Base-by-base conservation (phyloP, 2,113 vertebrate species). In the Isichthys henryi region DNA sequence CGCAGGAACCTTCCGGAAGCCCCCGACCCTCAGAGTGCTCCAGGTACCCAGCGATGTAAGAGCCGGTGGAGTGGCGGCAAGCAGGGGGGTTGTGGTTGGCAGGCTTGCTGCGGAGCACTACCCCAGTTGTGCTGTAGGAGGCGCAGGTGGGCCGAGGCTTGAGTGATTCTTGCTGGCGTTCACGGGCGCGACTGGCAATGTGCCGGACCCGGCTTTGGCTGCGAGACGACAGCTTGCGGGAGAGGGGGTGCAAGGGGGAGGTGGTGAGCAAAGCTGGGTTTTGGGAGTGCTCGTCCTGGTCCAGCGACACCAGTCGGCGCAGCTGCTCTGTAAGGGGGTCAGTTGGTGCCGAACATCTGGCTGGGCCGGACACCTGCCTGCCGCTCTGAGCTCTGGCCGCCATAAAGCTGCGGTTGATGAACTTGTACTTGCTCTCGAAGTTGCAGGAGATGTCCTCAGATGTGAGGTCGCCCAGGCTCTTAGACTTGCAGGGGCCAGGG, bases 361-460 rank as follows among this genome's bases (percentile, higher is more conserved):
- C 90, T 90, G 91, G 90, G 89, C 83, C 19, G 91, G 86, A 91
- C 0, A 93, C 91, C 7, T 80, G 92, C 86, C 93, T 96, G 90
- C 95, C 94, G 89, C 96, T 96, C 89, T 93, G 94, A 93, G 96
- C 93, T 43, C 95, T 93, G 0, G 97, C 95, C 1, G 96, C 96
- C 90, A 98, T 92, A 86, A 99, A 99, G 91, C 98, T 98, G 90
- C 96, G 96, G 88, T 97, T 99, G 48, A 99, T 99, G 80, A 97
- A 97, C 50, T 98, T 96, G 88, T 99, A 99, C 92, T 99, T 99
- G 91, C 98, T 98, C 93, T 99, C 97, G 23, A 99, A 99, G 91
- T 98, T 98, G 93, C 98, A 99, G 39, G 97, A 97, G 45, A 99
- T 99, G 92, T 99, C 98, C 91, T 99, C 98, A 2, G 98, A 99